Base-by-base conservation (phyloP, 2,888 invertebrate species). In the Dendrolimus houi region DNA sequence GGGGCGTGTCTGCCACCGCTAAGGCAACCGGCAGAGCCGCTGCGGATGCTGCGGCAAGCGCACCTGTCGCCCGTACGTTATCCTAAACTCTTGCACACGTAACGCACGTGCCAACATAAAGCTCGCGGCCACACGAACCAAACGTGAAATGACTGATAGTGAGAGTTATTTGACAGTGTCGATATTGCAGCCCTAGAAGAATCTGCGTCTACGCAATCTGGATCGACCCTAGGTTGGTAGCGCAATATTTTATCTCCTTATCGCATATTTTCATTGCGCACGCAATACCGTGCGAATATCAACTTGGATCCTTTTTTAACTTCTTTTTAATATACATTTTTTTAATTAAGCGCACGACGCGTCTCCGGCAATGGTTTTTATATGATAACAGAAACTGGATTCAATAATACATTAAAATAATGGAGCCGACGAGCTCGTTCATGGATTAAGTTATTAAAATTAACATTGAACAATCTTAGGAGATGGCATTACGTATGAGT, bases 41-140 rank as follows among this genome's bases (percentile, higher is more conserved):
- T 71, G 79, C 79, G 83, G 87, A 88, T 84, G 88, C 87, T 88
- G 88, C 81, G 82, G 77, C 79, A 75, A 66, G 70, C 86, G 79
- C 85, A 86, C 87, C 81, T 84, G 83, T 79, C 74, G 65, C 60
- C 62, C 72, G 71, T 66, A 59, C 62, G 17, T 47, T 41, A 56
- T 57, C 56, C 57, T 57, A 66, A 60, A 66, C 62, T 55, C 62
- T 58, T 65, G 58, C 62, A 63, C 71, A 65, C 67, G 64, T 61
- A 61, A 59, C 64, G 62, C 72, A 74, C 74, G 71, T 72, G 74
- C 63, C 29, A 14, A 41, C 9, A 54, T 53, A 60, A 64, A 68
- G 62, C 63, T 68, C 67, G 69, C 69, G 67, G 66, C 63, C 57
- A 56, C 55, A 61, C 58, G 55, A 65, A 61, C 60, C 59, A 60